phyloP scores from a whole-genome alignment of 2,113 vertebrate species.

The Heptranchias perlo region DNA sequence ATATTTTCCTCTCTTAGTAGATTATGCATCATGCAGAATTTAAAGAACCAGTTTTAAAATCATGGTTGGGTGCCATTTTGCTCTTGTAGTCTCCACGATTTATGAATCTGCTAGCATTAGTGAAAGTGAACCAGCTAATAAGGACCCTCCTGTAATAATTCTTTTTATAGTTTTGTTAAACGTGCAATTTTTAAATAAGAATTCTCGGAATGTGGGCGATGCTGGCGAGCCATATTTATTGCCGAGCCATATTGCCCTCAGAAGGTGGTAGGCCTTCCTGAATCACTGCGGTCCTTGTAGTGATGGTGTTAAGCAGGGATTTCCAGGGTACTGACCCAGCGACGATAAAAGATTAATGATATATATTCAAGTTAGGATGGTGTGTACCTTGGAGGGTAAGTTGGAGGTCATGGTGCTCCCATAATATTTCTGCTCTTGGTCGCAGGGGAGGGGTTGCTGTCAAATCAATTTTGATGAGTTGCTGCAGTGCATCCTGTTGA shows the following conservation, averaged over 20 bases:
- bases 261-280: background rate
- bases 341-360: background rate
- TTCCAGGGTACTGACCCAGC: background rate
- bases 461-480: background rate
- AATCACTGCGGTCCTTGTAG: background rate
- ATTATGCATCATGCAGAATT: too few species aligned
- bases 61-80: background rate
- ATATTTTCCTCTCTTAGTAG: background rate
- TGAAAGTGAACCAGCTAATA: background rate
- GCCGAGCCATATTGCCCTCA: background rate
- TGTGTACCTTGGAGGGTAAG: background rate
- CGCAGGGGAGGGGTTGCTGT: background rate
- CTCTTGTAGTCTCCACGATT: background rate
- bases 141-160: background rate
- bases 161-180: background rate
- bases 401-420: background rate
- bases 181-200: background rate
- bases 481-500: background rate
- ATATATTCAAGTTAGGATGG: background rate
- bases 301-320: background rate
- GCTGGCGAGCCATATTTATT: background rate
- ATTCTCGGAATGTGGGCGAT: too few species aligned
- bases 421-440: background rate
- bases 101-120: background rate
- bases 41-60: background rate